Evolutionary conservation across 2,797 vertebrate species (phyloP), one percentile per base, ranked within the genome.

Genomic region (Oreochromis mossambicus): DNA sequence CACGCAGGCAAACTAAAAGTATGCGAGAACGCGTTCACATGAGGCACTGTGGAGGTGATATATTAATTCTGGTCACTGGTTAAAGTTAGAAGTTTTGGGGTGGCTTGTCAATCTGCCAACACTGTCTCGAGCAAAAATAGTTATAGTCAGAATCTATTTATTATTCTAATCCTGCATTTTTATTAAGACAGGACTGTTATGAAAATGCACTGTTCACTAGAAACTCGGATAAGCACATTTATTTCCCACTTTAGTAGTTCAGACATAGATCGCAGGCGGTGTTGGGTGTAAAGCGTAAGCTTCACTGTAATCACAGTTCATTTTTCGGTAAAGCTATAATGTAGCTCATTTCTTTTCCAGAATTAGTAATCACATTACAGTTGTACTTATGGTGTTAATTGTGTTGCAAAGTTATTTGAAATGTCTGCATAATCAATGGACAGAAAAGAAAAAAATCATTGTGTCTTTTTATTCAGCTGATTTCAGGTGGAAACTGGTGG

Each of bases 11-110:
- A 36, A n/a, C 8, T 36, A 36, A 36, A 36, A 36, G 36, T 36
- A 36, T 63, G 10, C 6, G 3, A 63, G 19, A 82, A 26, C 13
- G 5, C 24, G 38, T 43, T 68, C 21, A 58, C 46, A 17, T 68
- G 43, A 17, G 52, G 8, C 70, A 70, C 8, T 36, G 15, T 55
- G 56, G 34, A 61, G 76, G 75, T 48, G 38, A 51, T 83, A 82
- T 79, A 80, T 86, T 46, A 82, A 79, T 52, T 17, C 51, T 88
- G 77, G 83, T 19, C 82, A 73, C 12, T 21, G 41, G 80, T 79
- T 63, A 79, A 83, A 79, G 73, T 19, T 63, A 77, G 73, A 79
- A 77, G 82, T 36, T 76, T 86, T 48, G 73, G 76, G 76, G 52
- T 80, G 38, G 68, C 50, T 41, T 63, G 17, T 83, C 55, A 80